Evolutionary conservation across 2,888 invertebrate genomes (phyloP).

Genomic region (Drosophila yooni): DNA sequence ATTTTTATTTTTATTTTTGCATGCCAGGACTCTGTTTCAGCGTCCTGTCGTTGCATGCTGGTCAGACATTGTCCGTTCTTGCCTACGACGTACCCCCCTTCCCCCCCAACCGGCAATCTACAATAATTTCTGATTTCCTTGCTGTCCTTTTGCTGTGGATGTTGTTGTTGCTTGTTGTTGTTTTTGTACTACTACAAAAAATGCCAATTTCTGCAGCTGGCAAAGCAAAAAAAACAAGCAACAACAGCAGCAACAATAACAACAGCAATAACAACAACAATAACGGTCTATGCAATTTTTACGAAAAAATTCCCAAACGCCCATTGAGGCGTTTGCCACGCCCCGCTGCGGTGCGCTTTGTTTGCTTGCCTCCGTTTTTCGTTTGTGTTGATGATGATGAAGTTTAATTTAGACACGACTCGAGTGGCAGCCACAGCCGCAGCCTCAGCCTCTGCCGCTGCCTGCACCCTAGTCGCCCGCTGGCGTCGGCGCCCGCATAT

Average conservation of each 20-base stretch:
- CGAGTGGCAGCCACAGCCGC: slow-evolving; percentile 54
- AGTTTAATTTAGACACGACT: slow-evolving; percentile 79
- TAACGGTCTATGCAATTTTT: slow-evolving; percentile 72
- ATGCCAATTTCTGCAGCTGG: slow-evolving; percentile 77
- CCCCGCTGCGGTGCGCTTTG: slow-evolving; percentile 55
- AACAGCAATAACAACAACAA: slow-evolving; percentile 16
- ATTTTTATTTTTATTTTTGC: slow-evolving; percentile 24
- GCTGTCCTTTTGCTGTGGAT: slow-evolving; percentile 54
- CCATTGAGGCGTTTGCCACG: slow-evolving; percentile 45
- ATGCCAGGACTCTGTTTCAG: slow-evolving; percentile 15
- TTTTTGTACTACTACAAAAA: slow-evolving; percentile 43
- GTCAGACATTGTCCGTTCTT: slow-evolving; percentile 57
- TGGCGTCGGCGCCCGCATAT: slow-evolving; percentile 60
- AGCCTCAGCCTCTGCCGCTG: slow-evolving; percentile 2
- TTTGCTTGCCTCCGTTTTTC: slow-evolving; percentile 60
- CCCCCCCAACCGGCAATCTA: slow-evolving; percentile 67
- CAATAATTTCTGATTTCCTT: slow-evolving; percentile 81
- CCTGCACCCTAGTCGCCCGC: slow-evolving; percentile 2
- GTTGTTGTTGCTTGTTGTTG: slow-evolving; percentile 18
- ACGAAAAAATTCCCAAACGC: slow-evolving; percentile 48
- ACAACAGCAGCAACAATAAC: slow-evolving; percentile 6
- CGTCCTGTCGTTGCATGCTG: slow-evolving; percentile 66
- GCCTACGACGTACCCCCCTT: background rate
- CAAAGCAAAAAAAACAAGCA: slow-evolving; percentile 18
- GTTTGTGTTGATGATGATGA: slow-evolving; percentile 71